These are phyloP conservation scores for Phycodurus eques DNA, from an alignment of 2,113 vertebrate genomes.

Conservation along the genomic window DNA sequence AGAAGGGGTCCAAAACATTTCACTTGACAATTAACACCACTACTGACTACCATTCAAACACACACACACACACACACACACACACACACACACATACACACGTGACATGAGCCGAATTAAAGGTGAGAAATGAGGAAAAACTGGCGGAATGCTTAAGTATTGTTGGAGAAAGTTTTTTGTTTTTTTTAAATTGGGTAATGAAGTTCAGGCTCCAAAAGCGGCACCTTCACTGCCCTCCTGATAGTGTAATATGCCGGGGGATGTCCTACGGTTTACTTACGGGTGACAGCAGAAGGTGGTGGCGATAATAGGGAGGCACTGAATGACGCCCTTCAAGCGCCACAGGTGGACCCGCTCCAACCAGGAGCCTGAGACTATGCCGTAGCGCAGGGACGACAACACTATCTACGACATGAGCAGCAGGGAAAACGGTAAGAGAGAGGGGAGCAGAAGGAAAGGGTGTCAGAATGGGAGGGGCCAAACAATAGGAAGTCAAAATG, in stretches of 20 bases:
- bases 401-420: constrained; percentile 70
- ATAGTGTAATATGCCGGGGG: constrained; percentile 30
- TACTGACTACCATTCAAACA: constrained; percentile 48
- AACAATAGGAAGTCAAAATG: constrained; percentile 13
- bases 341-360: constrained; percentile 77
- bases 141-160: constrained; percentile 12
- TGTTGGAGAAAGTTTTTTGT: neutral
- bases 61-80: constrained; percentile 28
- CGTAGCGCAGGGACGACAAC: constrained; percentile 73
- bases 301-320: constrained; percentile 80
- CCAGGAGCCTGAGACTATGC: constrained; percentile 72
- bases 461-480: constrained; percentile 17
- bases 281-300: constrained; percentile 85
- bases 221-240: constrained; percentile 25
- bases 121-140: constrained; percentile 28
- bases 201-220: constrained; percentile 4
- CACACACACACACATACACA: constrained; percentile 24
- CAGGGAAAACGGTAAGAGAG: constrained; percentile 38
- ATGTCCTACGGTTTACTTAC: constrained; percentile 72
- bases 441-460: constrained; percentile 21
- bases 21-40: constrained; percentile 10
- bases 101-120: constrained; percentile 29
- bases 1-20: constrained; percentile 4
- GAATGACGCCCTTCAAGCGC: constrained; percentile 76
- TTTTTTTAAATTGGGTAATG: constrained; percentile 8